Evolutionary conservation across 2,888 invertebrate genomes (phyloP), one percentile per base, ranked within the genome.

Genomic region (Himalopsyche tibetana): DNA sequence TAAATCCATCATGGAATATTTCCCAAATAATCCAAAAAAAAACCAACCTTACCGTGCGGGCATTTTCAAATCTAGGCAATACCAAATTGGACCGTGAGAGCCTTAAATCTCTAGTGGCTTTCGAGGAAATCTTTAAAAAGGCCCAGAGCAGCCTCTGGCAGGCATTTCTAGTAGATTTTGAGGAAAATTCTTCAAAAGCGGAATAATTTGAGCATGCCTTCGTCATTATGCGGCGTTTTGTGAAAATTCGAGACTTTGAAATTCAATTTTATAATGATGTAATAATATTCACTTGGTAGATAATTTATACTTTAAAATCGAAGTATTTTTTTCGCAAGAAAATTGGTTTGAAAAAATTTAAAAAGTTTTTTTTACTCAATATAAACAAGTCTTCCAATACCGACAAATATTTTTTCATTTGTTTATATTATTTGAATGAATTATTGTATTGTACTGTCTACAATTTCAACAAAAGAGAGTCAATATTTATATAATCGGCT

Each of bases 21-120:
- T 19, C 19, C 2, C n/a, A 63, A 63, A 63, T 63, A 56, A 56
- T 5, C 63, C 63, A 28, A 63, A 63, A 63, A 63, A 19, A 63
- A 19, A 8, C 9, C 17, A 56, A 63, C 19, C 63, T 63, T 28
- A 28, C 63, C 9, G 28, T 19, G 19, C 28, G 19, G 63, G 63
- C 63, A 63, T 63, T 63, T 63, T 28, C 63, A 63, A 63, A 63
- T 63, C 63, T 28, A 19, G 28, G 63, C 63, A 63, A 63, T 63
- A 28, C 63, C 63, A 63, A 63, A 63, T 63, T 63, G 63, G 63
- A 63, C 63, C 63, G 63, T 63, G 63, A 63, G 63, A 63, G 63
- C 63, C 63, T 63, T 63, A 63, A 63, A 63, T 63, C 63, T 63
- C 63, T 63, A 63, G 63, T 63, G 63, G 63, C 63, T 63, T 63